These are phyloP conservation scores for Pinna nobilis DNA, from an alignment of 1,140 invertebrate species.

Conservation along the genomic window DNA sequence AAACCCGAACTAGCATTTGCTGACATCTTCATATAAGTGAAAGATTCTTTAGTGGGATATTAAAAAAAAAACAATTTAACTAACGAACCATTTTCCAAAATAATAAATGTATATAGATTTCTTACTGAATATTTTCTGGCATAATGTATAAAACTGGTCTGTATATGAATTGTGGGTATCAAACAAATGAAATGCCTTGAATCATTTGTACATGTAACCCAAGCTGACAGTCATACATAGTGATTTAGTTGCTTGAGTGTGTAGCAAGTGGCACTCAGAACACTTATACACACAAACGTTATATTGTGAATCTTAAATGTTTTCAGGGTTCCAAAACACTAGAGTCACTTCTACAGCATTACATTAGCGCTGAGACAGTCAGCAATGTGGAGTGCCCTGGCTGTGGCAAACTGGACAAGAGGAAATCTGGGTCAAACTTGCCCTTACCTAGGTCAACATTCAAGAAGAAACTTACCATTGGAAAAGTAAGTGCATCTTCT, in stretches of 20 bases:
- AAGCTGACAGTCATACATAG: no score
- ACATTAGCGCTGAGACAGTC: conserved; percentile 89
- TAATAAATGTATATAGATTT: no score
- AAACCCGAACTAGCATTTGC: no score
- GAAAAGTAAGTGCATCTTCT: conserved; percentile 81
- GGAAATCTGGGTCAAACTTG: conserved; percentile 18
- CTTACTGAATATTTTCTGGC: no score
- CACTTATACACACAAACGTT: no score
- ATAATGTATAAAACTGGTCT: not conserved
- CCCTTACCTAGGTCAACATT: conserved; percentile 51
- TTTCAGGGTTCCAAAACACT: conserved; percentile 77
- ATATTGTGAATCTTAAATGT: conserved; percentile 72
- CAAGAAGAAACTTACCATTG: conserved; percentile 87
- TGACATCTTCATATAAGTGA: no score
- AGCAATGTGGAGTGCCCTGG: conserved; percentile 88
- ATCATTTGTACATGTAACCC: no score
- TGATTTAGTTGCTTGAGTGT: no score
- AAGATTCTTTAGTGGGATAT: no score
- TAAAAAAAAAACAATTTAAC: no score
- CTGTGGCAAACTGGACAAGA: conserved; percentile 77
- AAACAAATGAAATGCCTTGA: not conserved
- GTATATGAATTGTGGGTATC: not conserved
- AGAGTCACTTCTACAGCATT: conserved; percentile 84
- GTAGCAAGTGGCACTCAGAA: no score
- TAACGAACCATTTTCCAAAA: no score